phyloP scores from a whole-genome alignment of 1,140 invertebrate species.

The Cyclina sinensis region DNA sequence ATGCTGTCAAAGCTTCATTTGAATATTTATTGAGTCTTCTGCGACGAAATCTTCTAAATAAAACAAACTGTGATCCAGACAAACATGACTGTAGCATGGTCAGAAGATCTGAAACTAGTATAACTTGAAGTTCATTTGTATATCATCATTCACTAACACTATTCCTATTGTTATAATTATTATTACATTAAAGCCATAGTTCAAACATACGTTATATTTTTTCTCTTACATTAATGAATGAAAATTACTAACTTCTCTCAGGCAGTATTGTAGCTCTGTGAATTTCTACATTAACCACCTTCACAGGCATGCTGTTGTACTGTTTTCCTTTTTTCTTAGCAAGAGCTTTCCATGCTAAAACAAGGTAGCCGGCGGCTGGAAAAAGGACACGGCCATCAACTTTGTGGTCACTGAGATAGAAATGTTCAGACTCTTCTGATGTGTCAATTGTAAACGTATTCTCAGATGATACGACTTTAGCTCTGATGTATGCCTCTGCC shows the following conservation, averaged over 20 bases:
- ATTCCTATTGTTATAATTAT: no score
- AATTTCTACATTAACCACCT: conserved; percentile 95
- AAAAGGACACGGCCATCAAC: conserved; percentile 98
- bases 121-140: no score
- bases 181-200: no score
- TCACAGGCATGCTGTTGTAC: conserved; percentile 93
- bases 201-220: neutral
- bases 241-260: conserved; percentile 90
- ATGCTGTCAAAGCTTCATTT: no score
- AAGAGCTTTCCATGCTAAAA: conserved; percentile 96
- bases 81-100: no score
- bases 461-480: conserved; percentile 80
- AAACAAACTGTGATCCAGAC: no score
- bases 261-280: conserved; percentile 96
- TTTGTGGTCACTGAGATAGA: conserved; percentile 93
- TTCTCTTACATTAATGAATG: neutral
- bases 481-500: conserved; percentile 74
- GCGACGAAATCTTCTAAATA: no score
- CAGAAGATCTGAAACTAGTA: no score
- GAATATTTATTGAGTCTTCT: no score
- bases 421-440: conserved; percentile 90
- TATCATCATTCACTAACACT: no score
- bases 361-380: conserved; percentile 97
- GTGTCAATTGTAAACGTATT: conserved; percentile 89
- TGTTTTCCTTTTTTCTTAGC: conserved; percentile 93